Percentiles rank a stretch among this genome's conserved stretches.
Conservation (phyloP, 2,888 invertebrate species). For the Dasypogon diadema region DNA sequence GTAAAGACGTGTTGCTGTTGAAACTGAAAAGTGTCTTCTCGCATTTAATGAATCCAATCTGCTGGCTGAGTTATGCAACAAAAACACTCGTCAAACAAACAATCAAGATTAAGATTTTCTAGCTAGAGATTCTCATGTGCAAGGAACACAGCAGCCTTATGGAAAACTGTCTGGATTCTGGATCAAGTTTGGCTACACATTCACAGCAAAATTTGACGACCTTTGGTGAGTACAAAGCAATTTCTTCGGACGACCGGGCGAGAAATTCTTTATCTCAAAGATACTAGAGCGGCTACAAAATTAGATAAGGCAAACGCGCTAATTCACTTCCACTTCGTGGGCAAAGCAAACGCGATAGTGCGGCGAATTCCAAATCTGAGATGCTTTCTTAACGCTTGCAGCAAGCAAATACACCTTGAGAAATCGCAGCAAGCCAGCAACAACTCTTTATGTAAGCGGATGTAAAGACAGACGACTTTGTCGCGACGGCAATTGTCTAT, state of each 20-base stretch:
- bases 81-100: slow-evolving; percentile 33
- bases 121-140: no score
- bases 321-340: not conserved
- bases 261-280: slow-evolving; percentile 26
- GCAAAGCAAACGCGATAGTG: not conserved
- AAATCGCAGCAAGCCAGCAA: not conserved
- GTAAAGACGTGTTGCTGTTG: slow-evolving; percentile 8
- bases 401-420: not conserved
- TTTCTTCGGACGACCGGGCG: not conserved
- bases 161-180: not conserved
- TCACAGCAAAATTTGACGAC: slow-evolving; percentile 6
- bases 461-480: not conserved
- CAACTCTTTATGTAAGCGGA: not conserved
- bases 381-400: not conserved
- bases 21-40: slow-evolving; percentile 3
- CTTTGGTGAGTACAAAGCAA: not conserved
- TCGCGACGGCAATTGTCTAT: slow-evolving; percentile 17
- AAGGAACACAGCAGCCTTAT: not conserved
- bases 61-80: slow-evolving; percentile 17
- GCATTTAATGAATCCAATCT: slow-evolving; percentile 24
- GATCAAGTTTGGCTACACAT: not conserved
- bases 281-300: slow-evolving; percentile 3
- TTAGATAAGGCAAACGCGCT: slow-evolving; percentile 21
- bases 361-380: not conserved
- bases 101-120: not conserved